Base-by-base conservation (phyloP, 2,797 vertebrate genomes). In the Chelon auratus region DNA sequence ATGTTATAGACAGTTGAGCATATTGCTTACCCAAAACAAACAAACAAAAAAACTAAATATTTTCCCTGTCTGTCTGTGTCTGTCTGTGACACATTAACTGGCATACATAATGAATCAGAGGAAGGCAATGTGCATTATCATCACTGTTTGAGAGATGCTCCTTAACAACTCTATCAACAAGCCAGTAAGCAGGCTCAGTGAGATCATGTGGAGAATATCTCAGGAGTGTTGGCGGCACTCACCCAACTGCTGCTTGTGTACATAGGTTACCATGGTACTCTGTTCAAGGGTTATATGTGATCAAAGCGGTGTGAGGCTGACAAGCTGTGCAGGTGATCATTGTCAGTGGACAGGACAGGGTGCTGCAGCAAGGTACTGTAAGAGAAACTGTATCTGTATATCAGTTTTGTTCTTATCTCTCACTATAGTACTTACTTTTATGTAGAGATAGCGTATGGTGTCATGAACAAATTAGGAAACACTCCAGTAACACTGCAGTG, bases 201-300 rank as follows among this genome's bases (percentile, higher is more conserved):
- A 86, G 50, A 75, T 89, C 80, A 88, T 82, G 69, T 73, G 79
- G 75, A 84, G 68, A 89, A 79, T 72, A 85, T 85, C 89, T 65
- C 72, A 76, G 80, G 72, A 83, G 87, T 79, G 72, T 69, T 78
- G 74, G 71, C 75, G 84, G 73, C 84, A 79, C 77, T 82, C 81
- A 83, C 70, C 72, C 76, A 72, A 51, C 68, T 73, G 53, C 33
- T n/a, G 83, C 75, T 77, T 92, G 90, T 93, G 80, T 92, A 73
- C 72, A 73, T 37, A 36, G 43, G 88, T 92, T 87, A 79, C 91
- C 84, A 93, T 92, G 87, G 92, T 72, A 91, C 91, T 17, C 63
- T 43, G 62, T 78, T 80, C 77, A 85, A 89, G 68, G 64, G 75
- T 77, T 83, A 73, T 14, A 63, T 62, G 77, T 37, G 84, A 83